Conservation (phyloP, 1,140 invertebrate genomes). For the Lysiphlebus fabarum region DNA sequence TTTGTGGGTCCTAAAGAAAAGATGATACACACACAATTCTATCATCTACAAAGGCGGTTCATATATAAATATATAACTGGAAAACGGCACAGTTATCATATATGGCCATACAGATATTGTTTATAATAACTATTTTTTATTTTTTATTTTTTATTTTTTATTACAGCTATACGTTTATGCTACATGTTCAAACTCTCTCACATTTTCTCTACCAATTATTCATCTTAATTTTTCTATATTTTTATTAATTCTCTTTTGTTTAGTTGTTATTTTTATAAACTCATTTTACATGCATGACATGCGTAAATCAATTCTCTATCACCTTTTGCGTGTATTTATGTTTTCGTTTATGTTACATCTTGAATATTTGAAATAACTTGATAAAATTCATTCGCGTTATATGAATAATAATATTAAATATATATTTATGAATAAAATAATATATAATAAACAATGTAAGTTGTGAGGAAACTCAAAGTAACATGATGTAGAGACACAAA, state of each 20-base stretch:
- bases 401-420: no score
- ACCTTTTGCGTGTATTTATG: neutral
- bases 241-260: neutral
- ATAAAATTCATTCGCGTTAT: no score
- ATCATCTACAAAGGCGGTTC: conserved; percentile 11
- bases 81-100: conserved; percentile 42
- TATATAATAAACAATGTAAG: neutral
- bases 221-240: neutral
- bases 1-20: neutral
- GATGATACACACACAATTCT: neutral
- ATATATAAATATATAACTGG: conserved; percentile 33
- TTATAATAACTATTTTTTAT: conserved; percentile 36
- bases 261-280: neutral
- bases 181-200: conserved; percentile 26
- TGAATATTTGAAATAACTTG: no score
- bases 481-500: conserved; percentile 15
- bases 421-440: neutral
- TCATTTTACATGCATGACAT: neutral
- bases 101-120: conserved; percentile 37
- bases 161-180: conserved; percentile 38
- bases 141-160: no score
- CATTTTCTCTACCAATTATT: neutral
- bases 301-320: conserved; percentile 1
- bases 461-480: conserved; percentile 10
- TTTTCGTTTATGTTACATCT: no score